Evolutionary conservation across 2,797 vertebrate genomes (phyloP).

Genomic region (Sphaeramia orbicularis): DNA sequence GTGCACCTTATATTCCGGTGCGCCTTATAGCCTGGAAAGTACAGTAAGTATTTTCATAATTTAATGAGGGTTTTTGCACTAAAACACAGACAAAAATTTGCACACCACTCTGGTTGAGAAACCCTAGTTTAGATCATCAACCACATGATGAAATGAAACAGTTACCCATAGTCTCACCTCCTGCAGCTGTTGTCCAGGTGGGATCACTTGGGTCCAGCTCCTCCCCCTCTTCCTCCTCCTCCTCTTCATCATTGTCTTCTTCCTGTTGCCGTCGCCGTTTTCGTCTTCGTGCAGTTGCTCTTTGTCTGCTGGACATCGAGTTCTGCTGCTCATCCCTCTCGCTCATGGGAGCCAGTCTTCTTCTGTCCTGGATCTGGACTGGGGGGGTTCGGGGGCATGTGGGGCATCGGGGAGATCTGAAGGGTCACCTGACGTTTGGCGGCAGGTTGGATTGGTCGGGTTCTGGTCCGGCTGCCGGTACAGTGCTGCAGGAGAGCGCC

Average conservation of each 20-base stretch:
- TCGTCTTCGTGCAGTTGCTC: neutral
- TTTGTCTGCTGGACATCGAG: neutral
- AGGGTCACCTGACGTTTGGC: constrained; percentile 15
- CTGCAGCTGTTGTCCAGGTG: constrained; percentile 47
- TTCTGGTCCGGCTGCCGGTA: constrained; percentile 39
- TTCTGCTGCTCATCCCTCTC: constrained; percentile 10
- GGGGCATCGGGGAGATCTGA: neutral
- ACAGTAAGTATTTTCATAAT: too few species aligned
- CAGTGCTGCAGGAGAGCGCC: constrained; percentile 71
- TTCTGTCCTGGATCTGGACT: constrained; percentile 36
- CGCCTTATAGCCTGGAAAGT: too few species aligned
- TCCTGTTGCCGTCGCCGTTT: neutral
- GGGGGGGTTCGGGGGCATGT: constrained; percentile 11
- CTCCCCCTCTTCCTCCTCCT: constrained; percentile 12
- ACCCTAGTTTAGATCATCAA: too few species aligned
- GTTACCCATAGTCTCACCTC: too few species aligned
- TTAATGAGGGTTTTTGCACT: too few species aligned
- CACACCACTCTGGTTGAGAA: too few species aligned
- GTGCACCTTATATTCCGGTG: too few species aligned
- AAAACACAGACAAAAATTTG: too few species aligned
- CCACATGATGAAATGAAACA: too few species aligned
- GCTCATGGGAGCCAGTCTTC: neutral
- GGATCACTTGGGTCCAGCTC: constrained; percentile 46
- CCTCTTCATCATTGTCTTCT: neutral
- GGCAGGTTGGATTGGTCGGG: constrained; percentile 45